These are phyloP conservation scores for Sphaerophoria rueppellii DNA, from an alignment of 2,888 invertebrate genomes.

Conservation along the genomic window DNA sequence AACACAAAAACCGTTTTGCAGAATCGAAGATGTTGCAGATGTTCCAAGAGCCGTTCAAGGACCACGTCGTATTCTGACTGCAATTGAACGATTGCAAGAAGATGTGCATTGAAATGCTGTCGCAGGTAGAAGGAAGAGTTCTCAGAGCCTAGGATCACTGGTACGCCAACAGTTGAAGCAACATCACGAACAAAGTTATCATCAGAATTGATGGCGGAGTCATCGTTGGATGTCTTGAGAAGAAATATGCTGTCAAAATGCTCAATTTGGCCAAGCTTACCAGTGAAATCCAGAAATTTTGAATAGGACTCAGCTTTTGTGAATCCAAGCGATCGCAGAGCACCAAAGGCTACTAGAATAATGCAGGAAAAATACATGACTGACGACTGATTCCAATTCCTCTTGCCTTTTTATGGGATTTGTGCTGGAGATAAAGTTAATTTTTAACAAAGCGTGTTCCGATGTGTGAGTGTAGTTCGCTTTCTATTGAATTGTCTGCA, in stretches of 20 bases:
- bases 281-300: not conserved
- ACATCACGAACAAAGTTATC: not conserved
- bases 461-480: too few species aligned
- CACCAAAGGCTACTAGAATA: too few species aligned
- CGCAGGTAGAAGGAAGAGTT: not conserved
- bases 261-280: not conserved
- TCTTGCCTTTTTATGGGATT: too few species aligned
- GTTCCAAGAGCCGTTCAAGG: not conserved
- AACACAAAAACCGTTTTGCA: not conserved
- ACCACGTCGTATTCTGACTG: not conserved
- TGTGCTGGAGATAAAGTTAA: too few species aligned
- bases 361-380: too few species aligned
- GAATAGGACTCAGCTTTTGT: not conserved
- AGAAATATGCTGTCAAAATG: not conserved
- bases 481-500: too few species aligned
- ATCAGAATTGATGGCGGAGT: not conserved
- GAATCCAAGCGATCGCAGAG: too few species aligned
- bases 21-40: not conserved
- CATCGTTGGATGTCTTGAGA: not conserved
- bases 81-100: not conserved
- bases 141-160: not conserved
- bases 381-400: too few species aligned
- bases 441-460: too few species aligned
- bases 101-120: not conserved
- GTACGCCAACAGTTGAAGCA: not conserved